These are phyloP conservation scores for Lomographa bimaculata DNA, from an alignment of 2,888 invertebrate genomes.

Conservation along the genomic window DNA sequence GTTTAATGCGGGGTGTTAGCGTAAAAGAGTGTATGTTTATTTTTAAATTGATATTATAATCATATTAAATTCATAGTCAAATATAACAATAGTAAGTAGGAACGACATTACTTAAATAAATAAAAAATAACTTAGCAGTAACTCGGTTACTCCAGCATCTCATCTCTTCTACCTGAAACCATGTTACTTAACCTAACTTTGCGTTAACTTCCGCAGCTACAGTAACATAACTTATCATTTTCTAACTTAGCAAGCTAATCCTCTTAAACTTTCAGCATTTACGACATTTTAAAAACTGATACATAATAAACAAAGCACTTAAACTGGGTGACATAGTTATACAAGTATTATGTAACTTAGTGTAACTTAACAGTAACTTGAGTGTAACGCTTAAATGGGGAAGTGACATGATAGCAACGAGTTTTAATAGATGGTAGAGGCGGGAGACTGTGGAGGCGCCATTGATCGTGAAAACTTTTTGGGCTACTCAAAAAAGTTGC, in stretches of 20 bases:
- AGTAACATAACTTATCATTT: slow-evolving; percentile 17
- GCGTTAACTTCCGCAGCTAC: slow-evolving; percentile 2
- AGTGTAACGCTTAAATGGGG: slow-evolving; percentile 31
- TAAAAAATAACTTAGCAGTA: too few relatives aligned
- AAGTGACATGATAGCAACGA: slow-evolving; percentile 35
- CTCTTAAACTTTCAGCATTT: slow-evolving; percentile 28
- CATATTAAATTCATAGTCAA: too few relatives aligned
- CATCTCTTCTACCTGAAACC: slow-evolving; percentile 2
- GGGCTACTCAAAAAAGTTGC: too few relatives aligned
- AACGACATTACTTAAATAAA: too few relatives aligned
- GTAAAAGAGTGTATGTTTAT: too few relatives aligned
- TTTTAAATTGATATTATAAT: too few relatives aligned
- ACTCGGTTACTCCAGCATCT: too few relatives aligned
- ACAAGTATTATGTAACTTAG: slow-evolving; percentile 11
- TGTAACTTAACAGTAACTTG: slow-evolving; percentile 20
- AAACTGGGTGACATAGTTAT: slow-evolving; percentile 37
- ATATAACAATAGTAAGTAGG: too few relatives aligned
- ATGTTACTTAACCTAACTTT: slow-evolving; percentile 15
- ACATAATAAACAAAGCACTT: slow-evolving; percentile 35
- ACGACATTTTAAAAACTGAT: slow-evolving; percentile 33
- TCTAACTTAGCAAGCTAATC: slow-evolving; percentile 17
- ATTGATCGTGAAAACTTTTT: slow-evolving; percentile 6
- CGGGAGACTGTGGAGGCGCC: slow-evolving; percentile 24
- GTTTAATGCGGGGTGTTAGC: too few relatives aligned
- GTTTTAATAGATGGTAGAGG: slow-evolving; percentile 32